Evolutionary conservation across 1,140 invertebrate species (phyloP).

Genomic region (Drosophila melanica): DNA sequence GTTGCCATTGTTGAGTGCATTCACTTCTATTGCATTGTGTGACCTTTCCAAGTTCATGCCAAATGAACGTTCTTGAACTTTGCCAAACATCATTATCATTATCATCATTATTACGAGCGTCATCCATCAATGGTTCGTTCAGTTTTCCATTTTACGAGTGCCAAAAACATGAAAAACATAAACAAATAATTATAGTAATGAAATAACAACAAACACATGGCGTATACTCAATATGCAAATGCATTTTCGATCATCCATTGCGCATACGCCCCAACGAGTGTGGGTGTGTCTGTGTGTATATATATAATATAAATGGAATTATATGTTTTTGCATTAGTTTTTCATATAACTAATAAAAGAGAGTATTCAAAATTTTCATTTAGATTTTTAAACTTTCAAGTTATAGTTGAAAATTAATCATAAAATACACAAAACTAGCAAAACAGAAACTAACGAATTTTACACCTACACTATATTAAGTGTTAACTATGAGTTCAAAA

Average conservation of each 20-base stretch:
- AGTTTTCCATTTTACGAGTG: slow-evolving; percentile 19
- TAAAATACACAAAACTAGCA: background rate
- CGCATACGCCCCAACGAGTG: slow-evolving; percentile 17
- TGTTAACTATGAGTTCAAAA: background rate
- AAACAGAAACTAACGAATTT: background rate
- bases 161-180: background rate
- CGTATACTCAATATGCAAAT: slow-evolving; percentile 31
- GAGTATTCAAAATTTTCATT: no score
- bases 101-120: background rate
- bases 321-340: background rate
- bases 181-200: background rate
- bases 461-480: background rate
- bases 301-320: no score
- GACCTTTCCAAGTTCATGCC: slow-evolving; percentile 74
- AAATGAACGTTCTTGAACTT: slow-evolving; percentile 74
- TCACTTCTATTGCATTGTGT: slow-evolving; percentile 68
- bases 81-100: slow-evolving; percentile 14
- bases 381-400: no score
- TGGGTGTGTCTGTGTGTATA: no score
- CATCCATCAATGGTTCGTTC: slow-evolving; percentile 19
- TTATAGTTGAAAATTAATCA: background rate
- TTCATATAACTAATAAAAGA: no score
- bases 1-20: slow-evolving; percentile 54
- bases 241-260: slow-evolving; percentile 14
- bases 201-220: background rate